Conservation (phyloP, 2,113 vertebrate genomes). For the Dasyurus viverrinus region DNA sequence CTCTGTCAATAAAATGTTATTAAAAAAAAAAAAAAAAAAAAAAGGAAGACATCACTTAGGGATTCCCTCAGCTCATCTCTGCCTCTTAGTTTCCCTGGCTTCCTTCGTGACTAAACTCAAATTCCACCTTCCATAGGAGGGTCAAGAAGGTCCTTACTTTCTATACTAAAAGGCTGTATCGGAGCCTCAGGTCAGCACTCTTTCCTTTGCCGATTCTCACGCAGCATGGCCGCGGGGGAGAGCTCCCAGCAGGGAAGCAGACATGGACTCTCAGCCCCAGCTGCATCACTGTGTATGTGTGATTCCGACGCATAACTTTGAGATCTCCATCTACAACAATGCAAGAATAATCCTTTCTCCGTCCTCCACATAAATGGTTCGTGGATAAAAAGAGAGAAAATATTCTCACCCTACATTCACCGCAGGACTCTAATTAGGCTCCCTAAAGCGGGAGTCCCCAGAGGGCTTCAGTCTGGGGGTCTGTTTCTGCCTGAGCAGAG, state of each 20-base stretch:
- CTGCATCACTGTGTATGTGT: neutral
- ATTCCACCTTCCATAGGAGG: too few relatives aligned
- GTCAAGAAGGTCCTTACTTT: too few relatives aligned
- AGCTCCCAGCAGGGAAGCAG: neutral
- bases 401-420: neutral
- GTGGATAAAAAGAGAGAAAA: neutral
- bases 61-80: too few relatives aligned
- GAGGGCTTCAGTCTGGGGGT: neutral
- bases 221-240: neutral
- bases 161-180: neutral
- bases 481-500: neutral
- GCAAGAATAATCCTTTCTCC: neutral
- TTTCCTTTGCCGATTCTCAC: constrained; percentile 1
- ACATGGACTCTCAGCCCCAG: neutral
- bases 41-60: too few relatives aligned
- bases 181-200: neutral
- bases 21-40: too few relatives aligned
- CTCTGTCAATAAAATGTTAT: too few relatives aligned
- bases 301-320: neutral
- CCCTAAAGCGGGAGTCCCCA: neutral
- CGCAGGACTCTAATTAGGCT: neutral
- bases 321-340: neutral
- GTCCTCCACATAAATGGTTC: neutral
- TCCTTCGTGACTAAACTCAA: too few relatives aligned
- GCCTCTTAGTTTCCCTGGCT: too few relatives aligned